Base-by-base conservation (phyloP, 2,888 invertebrate genomes). In the Brachyopa scutellaris region DNA sequence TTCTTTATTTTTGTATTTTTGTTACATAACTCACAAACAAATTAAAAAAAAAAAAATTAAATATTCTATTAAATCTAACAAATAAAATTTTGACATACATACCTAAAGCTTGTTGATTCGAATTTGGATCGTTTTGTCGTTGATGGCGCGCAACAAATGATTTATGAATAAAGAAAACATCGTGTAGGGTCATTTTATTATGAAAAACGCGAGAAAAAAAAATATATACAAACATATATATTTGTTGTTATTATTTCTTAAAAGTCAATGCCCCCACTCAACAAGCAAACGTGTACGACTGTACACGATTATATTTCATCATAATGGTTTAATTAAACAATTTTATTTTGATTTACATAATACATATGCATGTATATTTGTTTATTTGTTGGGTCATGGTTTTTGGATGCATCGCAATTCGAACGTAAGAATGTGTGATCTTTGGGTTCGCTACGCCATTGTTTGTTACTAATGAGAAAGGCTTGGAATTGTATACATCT, bases 131-230 rank as follows among this genome's bases (percentile, higher is more conserved):
- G 45, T n/a, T n/a, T n/a, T n/a, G n/a, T n/a, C n/a, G n/a, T n/a
- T n/a, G n/a, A n/a, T n/a, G n/a, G n/a, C n/a, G n/a, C n/a, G n/a
- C n/a, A n/a, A n/a, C n/a, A n/a, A n/a, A n/a, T n/a, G n/a, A n/a
- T n/a, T n/a, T n/a, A n/a, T n/a, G n/a, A n/a, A n/a, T n/a, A n/a
- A n/a, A n/a, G n/a, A n/a, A n/a, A n/a, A 29, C 42, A 45, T 31
- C 21, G 59, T 31, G 42, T 42, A 40, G 59, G 59, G 45, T 45
- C 19, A 23, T 38, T 15, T 57, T 47, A 11, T 19, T 47, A 47
- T 33, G 6, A 17, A 51, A 29, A 13, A 26, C n/a, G 7, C 40
- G 17, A 15, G 8, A 13, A 23, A 13, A 4, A 8, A 49, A 49
- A 26, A 47, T n/a, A n/a, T n/a, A n/a, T n/a, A n/a, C n/a, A n/a